Percentiles rank a stretch among this genome's conserved stretches.
Evolutionary conservation across 2,113 vertebrate species (phyloP).

Genomic region (Anarhynchus alexandrinus): DNA sequence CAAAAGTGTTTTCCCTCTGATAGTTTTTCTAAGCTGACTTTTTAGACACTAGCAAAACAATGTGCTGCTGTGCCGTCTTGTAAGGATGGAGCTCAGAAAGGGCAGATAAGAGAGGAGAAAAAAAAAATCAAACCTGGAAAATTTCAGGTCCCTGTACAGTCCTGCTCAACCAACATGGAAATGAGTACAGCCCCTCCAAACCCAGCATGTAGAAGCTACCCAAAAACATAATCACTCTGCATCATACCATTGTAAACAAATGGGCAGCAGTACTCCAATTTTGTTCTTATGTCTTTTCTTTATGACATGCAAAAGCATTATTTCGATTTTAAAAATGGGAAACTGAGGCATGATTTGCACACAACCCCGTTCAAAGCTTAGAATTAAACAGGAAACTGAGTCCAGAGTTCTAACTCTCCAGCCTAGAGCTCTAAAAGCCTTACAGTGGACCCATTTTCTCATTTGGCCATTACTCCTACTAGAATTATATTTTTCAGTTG

Average conservation of each 20-base stretch:
- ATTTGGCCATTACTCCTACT: background rate
- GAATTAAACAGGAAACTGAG: background rate
- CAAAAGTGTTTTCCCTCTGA: background rate
- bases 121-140: background rate
- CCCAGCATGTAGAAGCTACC: background rate
- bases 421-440: background rate
- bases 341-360: background rate
- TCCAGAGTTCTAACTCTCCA: background rate
- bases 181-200: background rate
- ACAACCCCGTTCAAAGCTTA: background rate
- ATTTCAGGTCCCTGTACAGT: background rate
- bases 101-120: background rate
- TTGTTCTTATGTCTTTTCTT: background rate
- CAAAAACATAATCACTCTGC: background rate
- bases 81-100: background rate
- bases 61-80: background rate
- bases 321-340: background rate
- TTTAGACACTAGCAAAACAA: background rate
- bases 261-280: background rate
- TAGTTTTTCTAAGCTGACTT: background rate
- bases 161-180: background rate
- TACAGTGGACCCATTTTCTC: background rate
- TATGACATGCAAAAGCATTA: background rate
- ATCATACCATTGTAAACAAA: background rate
- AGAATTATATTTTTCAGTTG: background rate